These are phyloP conservation scores for Apoda limacodes DNA, from an alignment of 2,888 invertebrate species.

Conservation along the genomic window DNA sequence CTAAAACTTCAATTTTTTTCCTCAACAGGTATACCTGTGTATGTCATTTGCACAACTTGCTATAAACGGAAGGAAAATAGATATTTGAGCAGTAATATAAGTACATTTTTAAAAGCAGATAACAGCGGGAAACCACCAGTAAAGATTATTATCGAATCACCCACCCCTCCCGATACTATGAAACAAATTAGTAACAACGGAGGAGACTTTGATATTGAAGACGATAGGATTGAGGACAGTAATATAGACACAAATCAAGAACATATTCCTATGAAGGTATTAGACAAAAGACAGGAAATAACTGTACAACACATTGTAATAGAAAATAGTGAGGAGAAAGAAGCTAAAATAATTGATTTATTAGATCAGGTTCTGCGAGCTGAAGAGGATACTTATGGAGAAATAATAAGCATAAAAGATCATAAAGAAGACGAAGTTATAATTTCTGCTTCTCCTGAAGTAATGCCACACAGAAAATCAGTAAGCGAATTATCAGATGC, in stretches of 20 bases:
- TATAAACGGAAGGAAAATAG: conserved; percentile 32
- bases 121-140: conserved; percentile 46
- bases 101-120: conserved; percentile 25
- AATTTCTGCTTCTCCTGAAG: conserved; percentile 22
- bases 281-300: too few relatives aligned
- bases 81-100: conserved; percentile 27
- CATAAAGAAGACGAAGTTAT: conserved; percentile 28
- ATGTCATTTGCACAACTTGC: conserved; percentile 41
- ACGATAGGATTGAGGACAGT: conserved; percentile 21
- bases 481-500: conserved; percentile 54
- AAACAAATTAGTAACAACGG: conserved; percentile 30
- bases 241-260: too few relatives aligned
- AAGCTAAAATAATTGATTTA: conserved; percentile 60
- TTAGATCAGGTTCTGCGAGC: conserved; percentile 62
- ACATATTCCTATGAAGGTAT: conserved; percentile 29
- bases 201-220: conserved; percentile 23
- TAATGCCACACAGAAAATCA: conserved; percentile 41
- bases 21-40: conserved; percentile 55
- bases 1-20: too few relatives aligned
- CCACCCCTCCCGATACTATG: conserved; percentile 50
- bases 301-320: conserved; percentile 38
- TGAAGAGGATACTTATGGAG: conserved; percentile 55
- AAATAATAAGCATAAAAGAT: conserved; percentile 41
- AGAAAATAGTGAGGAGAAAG: conserved; percentile 53
- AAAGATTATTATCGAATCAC: conserved; percentile 52